phyloP scores from a whole-genome alignment of 2,888 invertebrate genomes.

The Acleris cristana region DNA sequence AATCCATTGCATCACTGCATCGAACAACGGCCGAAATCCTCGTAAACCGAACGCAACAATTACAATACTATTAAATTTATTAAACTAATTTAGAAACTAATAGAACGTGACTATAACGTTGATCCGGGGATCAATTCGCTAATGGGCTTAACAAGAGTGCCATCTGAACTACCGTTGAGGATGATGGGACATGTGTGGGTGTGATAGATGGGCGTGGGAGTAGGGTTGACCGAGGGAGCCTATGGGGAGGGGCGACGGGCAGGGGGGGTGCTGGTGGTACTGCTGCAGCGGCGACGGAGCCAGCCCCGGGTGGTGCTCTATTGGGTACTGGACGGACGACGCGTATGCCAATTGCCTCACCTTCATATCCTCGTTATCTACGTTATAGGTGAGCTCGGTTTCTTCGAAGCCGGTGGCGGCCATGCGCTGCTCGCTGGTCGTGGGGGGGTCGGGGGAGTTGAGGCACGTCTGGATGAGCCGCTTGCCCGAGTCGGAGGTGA shows the following conservation, averaged over 20 bases:
- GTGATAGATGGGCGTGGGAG: constrained; percentile 83
- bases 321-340: constrained; percentile 88
- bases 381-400: constrained; percentile 98
- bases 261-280: constrained; percentile 89
- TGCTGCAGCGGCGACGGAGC: constrained; percentile 87
- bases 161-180: constrained; percentile 89
- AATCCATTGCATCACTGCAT: constrained; percentile 38
- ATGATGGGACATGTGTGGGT: constrained; percentile 90
- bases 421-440: constrained; percentile 96
- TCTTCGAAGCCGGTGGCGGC: constrained; percentile 99
- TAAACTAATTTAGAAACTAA: constrained; percentile 59
- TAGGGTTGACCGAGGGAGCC: constrained; percentile 79
- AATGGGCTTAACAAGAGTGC: constrained; percentile 61
- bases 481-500: constrained; percentile 98
- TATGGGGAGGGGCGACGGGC: constrained; percentile 89
- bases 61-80: constrained; percentile 70
- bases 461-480: constrained; percentile 99
- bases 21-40: constrained; percentile 58
- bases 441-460: constrained; percentile 97
- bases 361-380: constrained; percentile 97
- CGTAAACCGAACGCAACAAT: constrained; percentile 58
- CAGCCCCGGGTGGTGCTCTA: constrained; percentile 86
- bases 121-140: constrained; percentile 54
- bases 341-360: constrained; percentile 97
- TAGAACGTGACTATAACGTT: constrained; percentile 76